Evolutionary conservation across 2,113 vertebrate species (phyloP).

Genomic region (Thalassarche chlororhynchos): DNA sequence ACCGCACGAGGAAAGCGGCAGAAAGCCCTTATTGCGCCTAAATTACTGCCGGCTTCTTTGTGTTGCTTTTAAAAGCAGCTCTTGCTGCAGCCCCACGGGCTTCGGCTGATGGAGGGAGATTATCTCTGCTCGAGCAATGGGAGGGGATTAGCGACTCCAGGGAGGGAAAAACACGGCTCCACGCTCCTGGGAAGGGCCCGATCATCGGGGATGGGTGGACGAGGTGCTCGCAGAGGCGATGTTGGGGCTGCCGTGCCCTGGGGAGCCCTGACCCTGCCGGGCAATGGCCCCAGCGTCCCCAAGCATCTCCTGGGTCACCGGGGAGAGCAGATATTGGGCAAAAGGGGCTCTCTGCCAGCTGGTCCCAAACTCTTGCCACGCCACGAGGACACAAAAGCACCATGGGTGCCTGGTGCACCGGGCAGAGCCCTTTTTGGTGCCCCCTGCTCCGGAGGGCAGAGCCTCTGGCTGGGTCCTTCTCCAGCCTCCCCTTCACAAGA

Average conservation of each 20-base stretch:
- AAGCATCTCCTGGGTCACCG: neutral
- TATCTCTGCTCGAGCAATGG: neutral
- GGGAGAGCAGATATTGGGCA: neutral
- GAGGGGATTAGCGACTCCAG: neutral
- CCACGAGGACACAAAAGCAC: rapidly evolving
- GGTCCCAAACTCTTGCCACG: rapidly evolving
- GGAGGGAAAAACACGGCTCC: neutral
- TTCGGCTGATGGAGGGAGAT: neutral
- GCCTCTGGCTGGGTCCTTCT: neutral
- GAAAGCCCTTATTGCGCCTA: neutral
- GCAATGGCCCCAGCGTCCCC: neutral
- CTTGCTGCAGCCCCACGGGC: neutral
- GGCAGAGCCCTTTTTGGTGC: neutral
- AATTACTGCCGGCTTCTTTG: neutral
- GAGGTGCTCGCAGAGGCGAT: neutral
- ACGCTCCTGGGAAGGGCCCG: rapidly evolving
- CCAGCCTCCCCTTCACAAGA: rapidly evolving
- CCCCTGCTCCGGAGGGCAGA: neutral
- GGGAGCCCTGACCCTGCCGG: rapidly evolving
- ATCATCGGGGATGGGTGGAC: neutral
- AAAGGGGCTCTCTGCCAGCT: neutral
- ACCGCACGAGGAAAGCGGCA: neutral
- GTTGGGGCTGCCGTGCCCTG: neutral
- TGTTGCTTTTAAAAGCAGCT: neutral
- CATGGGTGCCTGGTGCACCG: rapidly evolving